Base-by-base conservation (phyloP, 1,140 invertebrate genomes). In the Globodera rostochiensis region DNA sequence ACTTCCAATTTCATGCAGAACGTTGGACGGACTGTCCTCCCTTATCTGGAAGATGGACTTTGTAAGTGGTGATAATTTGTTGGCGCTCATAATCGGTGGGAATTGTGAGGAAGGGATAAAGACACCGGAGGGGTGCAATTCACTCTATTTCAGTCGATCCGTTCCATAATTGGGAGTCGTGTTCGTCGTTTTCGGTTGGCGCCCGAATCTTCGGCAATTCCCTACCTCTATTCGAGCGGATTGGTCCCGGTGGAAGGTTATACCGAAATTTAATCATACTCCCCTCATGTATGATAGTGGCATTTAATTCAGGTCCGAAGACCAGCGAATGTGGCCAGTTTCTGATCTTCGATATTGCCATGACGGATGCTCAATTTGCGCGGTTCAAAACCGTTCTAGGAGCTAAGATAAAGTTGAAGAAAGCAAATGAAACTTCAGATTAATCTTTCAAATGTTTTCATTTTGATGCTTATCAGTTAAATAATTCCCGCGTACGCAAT, bases 311-410 rank as follows among this genome's bases (percentile, higher is more conserved):
- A 64, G 57, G 57, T 19, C 84, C 84, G 9, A 50, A 25, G 50
- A 25, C 49, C 13, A 69, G 66, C 49, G 85, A 88, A 46, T 85
- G 86, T 25, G 84, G 84, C 15, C 25, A 76, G 19, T 73, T 78
- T 80, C 70, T 86, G 47, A 64, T 82, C 47, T 87, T 87, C 66
- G 79, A 86, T 77, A 77, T 87, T 36, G n/a, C 64, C 13, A 87
- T 86, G 85, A 86, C 79, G 25, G 76, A 86, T 67, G 67, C 81
- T 15, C 85, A 86, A 79, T 69, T 86, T 64, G 67, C 74, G 6
- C 82, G 74, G 53, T 83, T 83, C 53, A 46, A 84, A 57, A 46
- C 78, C 36, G 70, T 36, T 13, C n/a, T 50, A 21, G 79, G 64
- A 46, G 21, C 19, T 8, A 82, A 82, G 25, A 78, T 69, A 21